Base-by-base conservation (phyloP, 2,888 invertebrate species). In the Nomada goodeniana region DNA sequence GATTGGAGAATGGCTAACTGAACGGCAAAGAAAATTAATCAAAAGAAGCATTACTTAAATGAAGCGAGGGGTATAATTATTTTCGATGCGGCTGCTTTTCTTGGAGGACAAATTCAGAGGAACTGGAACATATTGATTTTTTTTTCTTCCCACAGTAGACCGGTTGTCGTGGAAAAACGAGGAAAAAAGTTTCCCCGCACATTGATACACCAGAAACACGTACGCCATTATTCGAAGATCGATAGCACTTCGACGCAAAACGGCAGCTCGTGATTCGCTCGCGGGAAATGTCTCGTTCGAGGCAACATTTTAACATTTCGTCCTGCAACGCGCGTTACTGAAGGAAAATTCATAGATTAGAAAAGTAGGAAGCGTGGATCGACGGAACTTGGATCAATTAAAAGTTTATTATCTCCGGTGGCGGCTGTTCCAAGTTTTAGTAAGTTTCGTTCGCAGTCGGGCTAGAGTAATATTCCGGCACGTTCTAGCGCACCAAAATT, bases 211-310 rank as follows among this genome's bases (percentile, higher is more conserved):
- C 47, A 60, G 70, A 60, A 70, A 70, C 60, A 70, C 70, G 60
- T 60, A 60, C 70, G 60, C 20, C 50, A 29, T 11, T 29, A 59
- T 70, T 60, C 11, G 50, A 70, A 52, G 60, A 70, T 70, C 70
- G 60, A 70, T 70, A 70, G 9, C 20, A 10, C 11, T 11, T 26
- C 60, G 70, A 60, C 36, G 70, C 18, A 50, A 50, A 60, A 70
- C n/a, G 9, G 20, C 13, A 36, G 20, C n/a, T 50, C 18, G 26
- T 67, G 36, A 20, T 53, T 42, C 53, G 67, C 36, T 15, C 10
- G 55, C 36, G 18, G 20, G 20, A 9, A 1, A 15, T 1, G 42
- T 68, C 11, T 57, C 26, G 18, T 26, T 18, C 42, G 57, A 69
- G 57, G 44, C 57, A 44, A 57, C 7, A 13, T 7, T 23, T 68